Evolutionary conservation across 2,888 invertebrate genomes (phyloP), one percentile per base, ranked within the genome.

Genomic region (Melolontha melolontha): DNA sequence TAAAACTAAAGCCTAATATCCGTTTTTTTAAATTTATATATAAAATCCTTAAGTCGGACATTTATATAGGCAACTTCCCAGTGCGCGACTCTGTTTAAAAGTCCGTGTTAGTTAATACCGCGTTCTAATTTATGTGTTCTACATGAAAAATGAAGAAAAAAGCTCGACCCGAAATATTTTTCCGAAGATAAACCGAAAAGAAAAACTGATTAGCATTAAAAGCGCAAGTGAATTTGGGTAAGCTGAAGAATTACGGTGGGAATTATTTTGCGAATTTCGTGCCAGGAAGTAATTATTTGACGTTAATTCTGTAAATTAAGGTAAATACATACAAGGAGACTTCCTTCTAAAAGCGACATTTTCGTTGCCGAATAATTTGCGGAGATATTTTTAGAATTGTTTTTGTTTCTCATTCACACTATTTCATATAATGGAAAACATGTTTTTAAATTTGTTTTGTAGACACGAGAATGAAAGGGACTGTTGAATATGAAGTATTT

Each of bases 221-320:
- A 22, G 41, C 41, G 41, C 6, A n/a, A 16, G 10, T 16, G 11
- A 42, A 55, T 55, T 34, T 17, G 11, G 42, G 55, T 40, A 55
- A 11, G 22, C 40, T 17, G 41, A n/a, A 17, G 17, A 55, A 41
- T 40, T 55, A 41, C 41, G 16, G 11, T n/a, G 6, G 22, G 7
- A 17, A 17, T 55, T 55, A 55, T 22, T 41, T 34, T 42, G 41
- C 5, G 41, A 55, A 17, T 41, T 55, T 17, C 55, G 16, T 55
- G 41, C 42, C 14, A n/a, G 17, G 42, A 55, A 41, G 41, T 55
- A 55, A 55, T 55, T 55, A 55, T 41, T 12, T 22, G 42, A 12
- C 55, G 17, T 55, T 55, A 55, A 55, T 55, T 55, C 55, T 6
- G n/a, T 55, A 41, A 55, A 55, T 55, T 55, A 40, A 10, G 55